Evolutionary conservation across 2,113 vertebrate genomes (phyloP).

Genomic region (Probosciger aterrimus): DNA sequence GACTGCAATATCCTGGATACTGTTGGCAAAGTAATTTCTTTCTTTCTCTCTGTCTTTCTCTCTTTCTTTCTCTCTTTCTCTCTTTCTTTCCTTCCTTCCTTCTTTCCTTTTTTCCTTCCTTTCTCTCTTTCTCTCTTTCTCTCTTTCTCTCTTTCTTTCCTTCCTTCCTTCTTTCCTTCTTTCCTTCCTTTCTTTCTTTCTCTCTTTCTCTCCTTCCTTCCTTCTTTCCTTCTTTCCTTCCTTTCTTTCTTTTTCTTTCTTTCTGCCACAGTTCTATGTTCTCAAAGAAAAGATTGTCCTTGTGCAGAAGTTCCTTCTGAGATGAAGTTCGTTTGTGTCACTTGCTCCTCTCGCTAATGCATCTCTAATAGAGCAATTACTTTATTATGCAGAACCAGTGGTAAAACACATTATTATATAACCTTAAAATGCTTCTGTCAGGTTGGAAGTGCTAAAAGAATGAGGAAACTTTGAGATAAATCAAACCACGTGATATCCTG

Average conservation of each 20-base stretch:
- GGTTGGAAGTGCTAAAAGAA: slow-evolving; percentile 47
- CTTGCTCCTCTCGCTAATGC: slow-evolving; percentile 61
- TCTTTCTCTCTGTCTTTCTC: neutral
- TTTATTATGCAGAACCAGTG: slow-evolving; percentile 44
- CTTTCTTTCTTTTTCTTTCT: neutral
- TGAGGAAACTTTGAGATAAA: slow-evolving; percentile 52
- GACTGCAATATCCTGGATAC: neutral
- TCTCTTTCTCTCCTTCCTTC: neutral
- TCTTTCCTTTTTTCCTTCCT: neutral
- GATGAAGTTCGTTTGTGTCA: slow-evolving; percentile 48
- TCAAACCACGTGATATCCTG: slow-evolving; percentile 45
- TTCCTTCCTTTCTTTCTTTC: neutral
- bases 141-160: neutral
- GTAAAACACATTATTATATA: slow-evolving; percentile 45
- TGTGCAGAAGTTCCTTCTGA: slow-evolving; percentile 36
- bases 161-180: neutral
- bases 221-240: neutral
- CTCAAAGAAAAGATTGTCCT: slow-evolving; percentile 37
- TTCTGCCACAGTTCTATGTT: neutral
- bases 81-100: neutral
- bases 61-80: neutral
- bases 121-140: neutral
- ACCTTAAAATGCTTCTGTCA: slow-evolving; percentile 62
- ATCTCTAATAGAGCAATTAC: slow-evolving; percentile 64
- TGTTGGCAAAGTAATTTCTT: slow-evolving; percentile 21